Evolutionary conservation across 2,888 invertebrate species (phyloP), one percentile per base, ranked within the genome.

Genomic region (Hyles lineata): DNA sequence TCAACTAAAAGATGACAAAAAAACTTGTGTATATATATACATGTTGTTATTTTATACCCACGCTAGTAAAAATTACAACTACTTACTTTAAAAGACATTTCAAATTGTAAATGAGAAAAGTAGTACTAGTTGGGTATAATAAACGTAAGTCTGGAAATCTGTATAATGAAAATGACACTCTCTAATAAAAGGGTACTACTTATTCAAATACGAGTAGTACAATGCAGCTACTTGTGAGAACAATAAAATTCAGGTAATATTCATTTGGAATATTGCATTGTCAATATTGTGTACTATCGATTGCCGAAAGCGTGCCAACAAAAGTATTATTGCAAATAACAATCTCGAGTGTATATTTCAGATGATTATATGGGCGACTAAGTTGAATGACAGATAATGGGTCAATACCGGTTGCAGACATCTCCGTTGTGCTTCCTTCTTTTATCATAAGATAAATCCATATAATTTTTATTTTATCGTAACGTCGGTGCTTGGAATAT

Each of bases 351-450:
- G 78, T 71, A 83, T 87, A 88, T 87, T 87, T 84, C 75, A 80
- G 85, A 60, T 60, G 43, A 23, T 43, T 73, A 70, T 74, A 70
- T 71, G 73, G 76, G 32, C 29, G 73, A 70, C 52, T 74, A 74
- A 76, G 84, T 90, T 87, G 83, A 90, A 87, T 88, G 91, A 88
- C 92, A 90, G 92, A 92, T 92, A 92, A 87, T 82, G 78, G 78
- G 81, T 80, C 80, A 81, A 76, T 79, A 80, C 77, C 77, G 77
- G 76, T 75, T 70, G 74, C 75, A 77, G 70, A 74, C 74, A 80
- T 72, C 74, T 75, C 74, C 67, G 23, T 67, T 43, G 43, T 23
- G 67, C 23, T 75, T 72, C 77, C 75, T 76, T 72, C 72, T 70
- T 73, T 73, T 73, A 62, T 43, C 73, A 72, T 58, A 61, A 63